Base-by-base conservation (phyloP, 2,888 invertebrate genomes). In the Melinaea marsaeus region DNA sequence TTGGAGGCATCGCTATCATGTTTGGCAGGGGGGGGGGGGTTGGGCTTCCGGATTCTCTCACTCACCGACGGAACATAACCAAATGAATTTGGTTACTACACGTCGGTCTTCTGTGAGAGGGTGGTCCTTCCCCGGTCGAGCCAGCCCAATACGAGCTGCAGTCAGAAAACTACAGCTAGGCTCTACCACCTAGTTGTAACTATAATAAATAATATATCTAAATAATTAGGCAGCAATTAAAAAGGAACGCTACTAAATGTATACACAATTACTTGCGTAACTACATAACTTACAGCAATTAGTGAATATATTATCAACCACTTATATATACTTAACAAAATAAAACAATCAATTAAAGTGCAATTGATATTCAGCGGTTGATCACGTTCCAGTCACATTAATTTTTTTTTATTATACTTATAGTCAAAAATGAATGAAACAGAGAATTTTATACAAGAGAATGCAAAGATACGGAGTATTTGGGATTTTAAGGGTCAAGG, bases 401-500 rank as follows among this genome's bases (percentile, higher is more conserved):
- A 51, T 9, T 22, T 22, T 22, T 22, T 22, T 22, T 42, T 42
- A 42, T 42, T 42, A 3, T 3, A 9, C 9, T 42, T 9, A 9
- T 51, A 32, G 22, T n/a, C 22, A 22, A 51, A 51, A 51, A 51
- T 51, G 51, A 51, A 51, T 32, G 11, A 7, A 51, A 51, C 32
- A 3, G 22, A 22, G 9, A 32, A 32, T 32, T 32, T 22, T 32
- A 9, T 51, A 32, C 9, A 32, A 13, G 22, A 55, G 4, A 55
- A 60, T 60, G 48, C 6, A 13, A 63, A 32, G 7, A 1, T 56
- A 45, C 32, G 46, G 7, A 47, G 48, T 48, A 35, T 48, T 42
- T 63, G 63, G 63, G 56, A 51, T 42, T 57, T 51, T 7, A 56
- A 63, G 35, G 63, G 63, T 32, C 9, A 59, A 57, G 33, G 63